Base-by-base conservation (phyloP, 2,113 vertebrate genomes). In the Malaclemys terrapin region DNA sequence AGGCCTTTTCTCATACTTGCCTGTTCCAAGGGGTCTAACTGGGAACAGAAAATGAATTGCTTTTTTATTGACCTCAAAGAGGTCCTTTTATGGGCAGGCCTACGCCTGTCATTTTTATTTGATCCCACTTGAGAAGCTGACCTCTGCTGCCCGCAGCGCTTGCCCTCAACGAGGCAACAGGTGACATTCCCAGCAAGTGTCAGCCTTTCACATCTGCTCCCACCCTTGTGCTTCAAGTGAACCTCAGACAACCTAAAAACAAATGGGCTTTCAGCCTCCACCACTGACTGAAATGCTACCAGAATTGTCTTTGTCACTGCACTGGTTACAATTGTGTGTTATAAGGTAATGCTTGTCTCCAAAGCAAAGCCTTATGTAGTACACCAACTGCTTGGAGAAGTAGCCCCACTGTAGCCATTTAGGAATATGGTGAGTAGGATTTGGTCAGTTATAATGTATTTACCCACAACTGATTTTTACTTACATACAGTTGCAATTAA, bases 1-100 rank as follows among this genome's bases (percentile, higher is more conserved):
- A 98, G 97, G 96, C 97, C 97, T 96, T 97, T 98, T 99, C 98
- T 98, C 99, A 98, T 98, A 98, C 97, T 81, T 93, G 88, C 96
- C 92, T 92, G 38, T 85, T 98, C 98, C 97, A 97, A 97, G 96
- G 94, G 87, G 93, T 95, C 94, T 96, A 95, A 96, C 93, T 20
- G 76, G 96, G 96, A 98, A 97, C 96, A 93, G 92, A 95, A 97
- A 97, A 95, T 96, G 97, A 99, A 97, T 96, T 10, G 96, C 95
- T 88, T 96, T 97, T 97, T 95, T 96, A 91, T 89, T 14, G 42
- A 91, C 97, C 97, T 98, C 98, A 98, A 98, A 99, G 98, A 98
- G 97, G 95, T 82, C 97, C 98, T 98, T 99, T 99, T 98, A 98
- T 85, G 75, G 97, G 84, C 93, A 98, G 97, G 95, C 98, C 96